A percentile compares a stretch with the other conserved stretches of the same genome.
Evolutionary conservation across 2,888 invertebrate genomes (phyloP).

Genomic region (Ditylenchus weischeri): DNA sequence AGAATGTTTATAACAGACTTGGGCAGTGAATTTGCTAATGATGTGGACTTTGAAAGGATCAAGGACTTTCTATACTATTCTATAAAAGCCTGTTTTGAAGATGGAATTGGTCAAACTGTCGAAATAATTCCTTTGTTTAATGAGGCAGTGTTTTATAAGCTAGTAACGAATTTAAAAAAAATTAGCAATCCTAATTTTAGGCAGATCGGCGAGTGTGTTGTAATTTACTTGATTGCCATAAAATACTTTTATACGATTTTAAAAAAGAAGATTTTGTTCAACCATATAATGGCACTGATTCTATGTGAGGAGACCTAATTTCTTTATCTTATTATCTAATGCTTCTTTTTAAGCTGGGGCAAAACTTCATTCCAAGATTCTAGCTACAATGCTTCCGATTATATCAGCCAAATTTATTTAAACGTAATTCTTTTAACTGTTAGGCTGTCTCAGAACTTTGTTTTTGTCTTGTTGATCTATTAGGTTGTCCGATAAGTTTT

Average conservation of each 20-base stretch:
- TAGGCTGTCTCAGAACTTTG: too few relatives aligned
- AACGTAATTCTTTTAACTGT: too few relatives aligned
- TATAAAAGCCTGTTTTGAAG: constrained; percentile 1
- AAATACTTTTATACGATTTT: neutral
- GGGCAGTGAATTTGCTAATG: neutral
- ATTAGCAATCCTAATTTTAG: too few relatives aligned
- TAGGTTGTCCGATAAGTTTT: too few relatives aligned
- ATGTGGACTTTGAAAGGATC: neutral
- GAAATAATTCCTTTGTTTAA: constrained; percentile 1
- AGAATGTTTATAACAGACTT: neutral
- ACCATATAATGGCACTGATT: neutral
- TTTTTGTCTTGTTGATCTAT: too few relatives aligned
- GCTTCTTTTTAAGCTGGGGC: too few relatives aligned
- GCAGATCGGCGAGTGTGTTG: constrained; percentile 2
- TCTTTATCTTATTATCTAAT: too few relatives aligned
- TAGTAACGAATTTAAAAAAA: too few relatives aligned
- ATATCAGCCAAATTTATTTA: too few relatives aligned
- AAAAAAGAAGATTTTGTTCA: neutral
- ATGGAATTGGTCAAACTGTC: neutral
- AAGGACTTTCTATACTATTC: constrained; percentile 4
- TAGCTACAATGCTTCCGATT: too few relatives aligned
- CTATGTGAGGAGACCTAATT: neutral
- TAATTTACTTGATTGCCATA: neutral
- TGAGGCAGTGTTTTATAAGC: neutral
- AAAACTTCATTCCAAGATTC: too few relatives aligned